Percentiles rank a stretch among this genome's conserved stretches.
These are phyloP conservation scores for Ganaspis brasiliensis DNA, from an alignment of 2,888 invertebrate species.

Conservation along the genomic window DNA sequence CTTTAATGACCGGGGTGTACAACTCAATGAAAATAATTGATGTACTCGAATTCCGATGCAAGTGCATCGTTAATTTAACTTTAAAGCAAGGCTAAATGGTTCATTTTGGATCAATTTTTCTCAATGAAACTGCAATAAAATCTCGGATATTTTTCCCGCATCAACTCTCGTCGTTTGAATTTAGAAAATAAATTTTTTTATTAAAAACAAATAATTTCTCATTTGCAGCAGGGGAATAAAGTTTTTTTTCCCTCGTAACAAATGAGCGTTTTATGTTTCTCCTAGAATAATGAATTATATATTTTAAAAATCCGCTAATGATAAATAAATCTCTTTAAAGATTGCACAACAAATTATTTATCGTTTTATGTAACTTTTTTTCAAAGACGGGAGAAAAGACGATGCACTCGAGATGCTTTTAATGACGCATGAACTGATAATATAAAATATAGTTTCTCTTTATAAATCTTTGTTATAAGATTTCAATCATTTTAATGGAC, in stretches of 20 bases:
- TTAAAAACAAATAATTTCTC: constrained; percentile 10
- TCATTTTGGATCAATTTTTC: constrained; percentile 21
- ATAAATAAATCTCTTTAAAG: constrained; percentile 7
- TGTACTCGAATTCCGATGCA: constrained; percentile 22
- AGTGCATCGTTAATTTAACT: constrained; percentile 10
- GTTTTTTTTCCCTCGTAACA: background rate
- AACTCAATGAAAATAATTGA: background rate
- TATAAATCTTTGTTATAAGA: constrained; percentile 29
- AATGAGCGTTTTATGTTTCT: background rate
- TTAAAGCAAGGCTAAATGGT: background rate
- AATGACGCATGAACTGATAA: constrained; percentile 24
- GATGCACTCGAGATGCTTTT: constrained; percentile 21
- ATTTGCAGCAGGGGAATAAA: background rate
- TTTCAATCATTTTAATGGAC: background rate
- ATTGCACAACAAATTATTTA: constrained; percentile 18
- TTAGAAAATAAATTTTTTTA: no score
- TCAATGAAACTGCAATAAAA: constrained; percentile 26
- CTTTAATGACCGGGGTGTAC: background rate
- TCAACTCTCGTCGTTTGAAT: background rate
- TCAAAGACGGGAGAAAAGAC: background rate
- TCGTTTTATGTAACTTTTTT: constrained; percentile 18
- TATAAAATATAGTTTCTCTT: constrained; percentile 19
- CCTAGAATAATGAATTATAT: background rate
- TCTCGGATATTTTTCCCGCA: background rate
- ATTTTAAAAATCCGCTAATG: constrained; percentile 6